These are phyloP conservation scores for Carpatolechia fugitivella DNA, from an alignment of 2,888 invertebrate genomes.

Conservation along the genomic window DNA sequence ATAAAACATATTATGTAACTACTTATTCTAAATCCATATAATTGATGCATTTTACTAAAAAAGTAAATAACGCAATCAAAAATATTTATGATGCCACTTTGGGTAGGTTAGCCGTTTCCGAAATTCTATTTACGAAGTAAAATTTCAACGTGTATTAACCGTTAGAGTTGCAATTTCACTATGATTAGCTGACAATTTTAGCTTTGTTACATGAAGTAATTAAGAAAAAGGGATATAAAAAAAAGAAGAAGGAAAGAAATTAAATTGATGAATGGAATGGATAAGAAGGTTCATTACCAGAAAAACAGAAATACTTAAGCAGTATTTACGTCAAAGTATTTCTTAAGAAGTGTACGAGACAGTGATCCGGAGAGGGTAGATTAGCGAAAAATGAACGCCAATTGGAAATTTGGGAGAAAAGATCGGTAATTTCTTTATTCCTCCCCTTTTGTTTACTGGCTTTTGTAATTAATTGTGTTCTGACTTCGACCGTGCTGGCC, in stretches of 20 bases:
- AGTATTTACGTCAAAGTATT: conserved; percentile 63
- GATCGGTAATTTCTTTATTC: not conserved
- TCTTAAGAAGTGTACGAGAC: conserved; percentile 53
- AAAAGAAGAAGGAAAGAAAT: not conserved
- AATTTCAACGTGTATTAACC: no score
- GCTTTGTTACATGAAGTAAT: no score
- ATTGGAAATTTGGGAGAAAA: conserved; percentile 14
- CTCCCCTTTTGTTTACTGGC: conserved; percentile 10
- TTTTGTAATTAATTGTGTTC: conserved; percentile 12
- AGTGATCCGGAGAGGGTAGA: conserved; percentile 53
- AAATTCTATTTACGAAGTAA: no score
- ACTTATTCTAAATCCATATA: no score
- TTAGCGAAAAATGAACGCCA: conserved; percentile 47
- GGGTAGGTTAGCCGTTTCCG: no score
- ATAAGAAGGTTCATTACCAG: conserved; percentile 33
- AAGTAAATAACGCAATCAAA: no score
- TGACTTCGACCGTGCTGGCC: conserved; percentile 7
- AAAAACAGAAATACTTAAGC: conserved; percentile 68
- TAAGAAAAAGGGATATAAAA: not conserved
- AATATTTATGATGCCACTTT: no score
- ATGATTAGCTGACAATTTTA: not conserved
- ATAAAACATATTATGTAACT: no score
- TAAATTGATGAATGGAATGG: not conserved
- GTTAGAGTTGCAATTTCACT: no score
- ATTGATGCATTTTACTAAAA: no score